A percentile compares a stretch with the other conserved stretches of the same genome.
phyloP scores from a whole-genome alignment of 2,797 vertebrate genomes.

The Hemitrygon akajei region DNA sequence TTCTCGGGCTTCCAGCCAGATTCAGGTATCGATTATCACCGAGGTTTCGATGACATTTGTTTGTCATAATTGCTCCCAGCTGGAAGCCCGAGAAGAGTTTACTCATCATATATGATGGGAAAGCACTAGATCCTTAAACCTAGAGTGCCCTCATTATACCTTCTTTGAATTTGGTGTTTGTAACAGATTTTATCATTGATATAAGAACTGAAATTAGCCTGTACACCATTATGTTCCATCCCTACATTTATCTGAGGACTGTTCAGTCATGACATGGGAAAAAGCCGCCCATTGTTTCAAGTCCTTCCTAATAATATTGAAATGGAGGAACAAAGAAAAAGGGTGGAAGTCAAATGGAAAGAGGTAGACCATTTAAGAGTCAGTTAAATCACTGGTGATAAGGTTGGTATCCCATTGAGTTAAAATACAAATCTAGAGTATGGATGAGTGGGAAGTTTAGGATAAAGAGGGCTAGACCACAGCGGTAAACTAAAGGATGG shows the following conservation, averaged over 20 bases:
- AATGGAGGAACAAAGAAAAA: not conserved
- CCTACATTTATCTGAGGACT: not conserved
- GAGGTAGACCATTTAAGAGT: not conserved
- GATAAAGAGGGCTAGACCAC: not conserved
- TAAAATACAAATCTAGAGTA: not conserved
- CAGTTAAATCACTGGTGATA: not conserved
- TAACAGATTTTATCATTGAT: not conserved
- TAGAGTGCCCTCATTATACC: not conserved
- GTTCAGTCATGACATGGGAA: not conserved
- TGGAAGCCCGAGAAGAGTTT: no score
- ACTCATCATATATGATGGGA: no score
- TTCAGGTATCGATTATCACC: no score
- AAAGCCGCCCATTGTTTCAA: not conserved
- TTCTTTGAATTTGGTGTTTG: not conserved
- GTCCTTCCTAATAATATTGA: not conserved
- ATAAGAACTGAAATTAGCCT: not conserved
- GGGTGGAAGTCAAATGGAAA: not conserved
- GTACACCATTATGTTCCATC: not conserved
- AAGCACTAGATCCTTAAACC: no score
- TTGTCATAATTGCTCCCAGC: no score
- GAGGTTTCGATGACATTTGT: no score
- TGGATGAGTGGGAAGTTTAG: no score
- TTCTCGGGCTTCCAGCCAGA: no score
- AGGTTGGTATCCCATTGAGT: not conserved
- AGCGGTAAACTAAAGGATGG: not conserved